A percentile compares a stretch with the other conserved stretches of the same genome.
These are phyloP conservation scores for Nasonia longicornis DNA, from an alignment of 1,140 invertebrate species.

Conservation along the genomic window DNA sequence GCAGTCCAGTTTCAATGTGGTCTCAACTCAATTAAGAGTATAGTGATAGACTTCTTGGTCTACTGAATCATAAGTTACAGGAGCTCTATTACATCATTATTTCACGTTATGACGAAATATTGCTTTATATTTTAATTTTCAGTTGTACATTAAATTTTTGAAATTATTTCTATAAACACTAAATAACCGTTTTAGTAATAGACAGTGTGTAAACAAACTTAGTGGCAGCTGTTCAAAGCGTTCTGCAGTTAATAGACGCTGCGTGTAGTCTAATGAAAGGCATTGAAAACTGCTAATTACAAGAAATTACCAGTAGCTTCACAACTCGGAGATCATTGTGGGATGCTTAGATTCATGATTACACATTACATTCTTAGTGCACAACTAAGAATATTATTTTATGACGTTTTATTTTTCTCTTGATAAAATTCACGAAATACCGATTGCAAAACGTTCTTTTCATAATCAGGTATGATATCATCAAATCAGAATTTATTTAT, in stretches of 20 bases:
- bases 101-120: slow-evolving; percentile 20
- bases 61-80: background rate
- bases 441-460: background rate
- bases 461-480: no score
- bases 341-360: background rate
- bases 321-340: background rate
- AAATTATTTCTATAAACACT: background rate
- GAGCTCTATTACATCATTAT: background rate
- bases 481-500: no score
- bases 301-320: slow-evolving; percentile 7
- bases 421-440: background rate
- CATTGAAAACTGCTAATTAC: slow-evolving; percentile 20
- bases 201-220: background rate
- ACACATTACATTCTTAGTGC: background rate
- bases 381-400: background rate
- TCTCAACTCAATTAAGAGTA: background rate
- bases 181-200: no score
- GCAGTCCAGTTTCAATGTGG: background rate
- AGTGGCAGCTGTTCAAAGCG: background rate
- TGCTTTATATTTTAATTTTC: background rate
- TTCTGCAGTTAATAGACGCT: background rate
- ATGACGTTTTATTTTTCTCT: background rate
- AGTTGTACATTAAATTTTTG: background rate
- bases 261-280: background rate
- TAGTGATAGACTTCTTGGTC: background rate